Evolutionary conservation across 1,140 invertebrate genomes (phyloP).

Genomic region (Lasioglossum baleicum): DNA sequence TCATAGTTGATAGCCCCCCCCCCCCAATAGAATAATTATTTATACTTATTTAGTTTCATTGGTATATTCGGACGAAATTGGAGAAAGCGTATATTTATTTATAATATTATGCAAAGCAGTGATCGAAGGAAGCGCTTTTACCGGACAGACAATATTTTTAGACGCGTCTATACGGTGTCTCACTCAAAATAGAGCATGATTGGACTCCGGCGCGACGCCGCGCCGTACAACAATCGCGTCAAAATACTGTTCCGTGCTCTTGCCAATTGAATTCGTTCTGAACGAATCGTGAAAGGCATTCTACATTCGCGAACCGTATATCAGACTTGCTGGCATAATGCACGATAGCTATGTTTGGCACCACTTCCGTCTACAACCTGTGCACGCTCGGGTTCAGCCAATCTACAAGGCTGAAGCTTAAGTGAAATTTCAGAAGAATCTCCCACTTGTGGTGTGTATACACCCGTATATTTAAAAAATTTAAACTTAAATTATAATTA

Average conservation of each 20-base stretch:
- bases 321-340: neutral
- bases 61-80: too few species aligned
- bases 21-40: too few species aligned
- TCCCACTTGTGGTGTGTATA: neutral
- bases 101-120: too few species aligned
- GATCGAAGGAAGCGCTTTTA: neutral
- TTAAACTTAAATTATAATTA: too few species aligned
- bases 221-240: neutral
- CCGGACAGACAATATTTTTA: neutral
- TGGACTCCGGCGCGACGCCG: neutral
- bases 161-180: neutral
- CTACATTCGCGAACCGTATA: neutral
- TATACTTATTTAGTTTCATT: too few species aligned
- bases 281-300: neutral
- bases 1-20: too few species aligned
- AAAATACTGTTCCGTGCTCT: neutral
- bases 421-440: neutral
- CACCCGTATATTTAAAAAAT: neutral
- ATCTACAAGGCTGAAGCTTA: neutral
- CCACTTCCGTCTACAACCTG: neutral
- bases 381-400: neutral
- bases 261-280: neutral
- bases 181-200: neutral
- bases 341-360: neutral
- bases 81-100: too few species aligned